These are phyloP conservation scores for Megalopta genalis DNA, from an alignment of 1,140 invertebrate genomes.

Conservation along the genomic window DNA sequence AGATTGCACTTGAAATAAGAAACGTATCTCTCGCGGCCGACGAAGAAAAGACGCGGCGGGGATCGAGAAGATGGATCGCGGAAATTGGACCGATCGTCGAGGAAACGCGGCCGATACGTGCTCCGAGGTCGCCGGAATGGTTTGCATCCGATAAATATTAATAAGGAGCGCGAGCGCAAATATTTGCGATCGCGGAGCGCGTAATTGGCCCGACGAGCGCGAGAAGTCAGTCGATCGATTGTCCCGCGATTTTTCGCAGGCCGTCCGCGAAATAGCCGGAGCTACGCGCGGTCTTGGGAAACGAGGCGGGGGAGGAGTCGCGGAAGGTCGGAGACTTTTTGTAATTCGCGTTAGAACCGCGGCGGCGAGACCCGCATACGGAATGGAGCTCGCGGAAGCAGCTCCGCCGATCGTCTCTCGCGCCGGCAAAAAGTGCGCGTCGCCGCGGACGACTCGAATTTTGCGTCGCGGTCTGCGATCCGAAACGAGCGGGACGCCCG, in stretches of 20 bases:
- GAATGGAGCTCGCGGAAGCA: constrained; percentile 3
- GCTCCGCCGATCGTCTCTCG: neutral
- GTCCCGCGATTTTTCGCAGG: neutral
- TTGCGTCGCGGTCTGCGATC: no score
- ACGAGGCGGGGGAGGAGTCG: neutral
- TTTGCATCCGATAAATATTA: constrained; percentile 66
- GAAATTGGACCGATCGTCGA: constrained; percentile 61
- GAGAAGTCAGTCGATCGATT: constrained; percentile 29
- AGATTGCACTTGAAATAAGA: no score
- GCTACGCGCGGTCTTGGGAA: neutral
- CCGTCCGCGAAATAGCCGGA: no score
- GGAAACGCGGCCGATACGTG: constrained; percentile 35
- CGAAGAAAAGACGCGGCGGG: neutral
- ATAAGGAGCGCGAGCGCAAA: constrained; percentile 52
- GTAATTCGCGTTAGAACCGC: constrained; percentile 8
- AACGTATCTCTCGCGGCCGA: no score
- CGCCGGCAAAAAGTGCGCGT: neutral
- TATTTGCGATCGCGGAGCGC: constrained; percentile 59
- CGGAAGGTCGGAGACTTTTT: constrained; percentile 20
- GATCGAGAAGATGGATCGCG: constrained; percentile 14
- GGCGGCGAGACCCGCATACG: constrained; percentile 14
- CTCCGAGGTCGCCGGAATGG: constrained; percentile 47
- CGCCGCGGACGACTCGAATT: neutral
- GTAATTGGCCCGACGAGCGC: constrained; percentile 57
- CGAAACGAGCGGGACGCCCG: no score